phyloP scores from a whole-genome alignment of 2,888 invertebrate genomes.

The Eilema griseolum region DNA sequence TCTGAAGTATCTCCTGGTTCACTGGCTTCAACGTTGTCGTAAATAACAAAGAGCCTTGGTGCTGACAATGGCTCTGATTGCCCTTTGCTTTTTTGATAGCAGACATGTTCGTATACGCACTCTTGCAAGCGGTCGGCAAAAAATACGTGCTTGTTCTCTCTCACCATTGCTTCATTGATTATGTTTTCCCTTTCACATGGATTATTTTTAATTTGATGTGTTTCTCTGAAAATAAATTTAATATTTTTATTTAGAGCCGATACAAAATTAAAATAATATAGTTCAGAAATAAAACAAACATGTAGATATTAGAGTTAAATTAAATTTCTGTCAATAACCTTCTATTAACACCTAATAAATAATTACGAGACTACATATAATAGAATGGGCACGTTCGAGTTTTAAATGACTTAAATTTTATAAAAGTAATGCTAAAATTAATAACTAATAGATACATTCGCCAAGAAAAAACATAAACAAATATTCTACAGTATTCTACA shows the following conservation, averaged over 20 bases:
- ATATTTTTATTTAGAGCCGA: no score
- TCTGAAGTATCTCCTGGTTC: conserved; percentile 88
- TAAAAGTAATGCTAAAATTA: no score
- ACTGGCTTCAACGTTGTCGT: conserved; percentile 91
- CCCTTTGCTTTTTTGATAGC: conserved; percentile 75
- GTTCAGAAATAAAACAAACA: neutral
- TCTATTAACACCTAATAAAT: neutral
- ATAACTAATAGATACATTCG: no score
- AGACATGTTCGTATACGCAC: conserved; percentile 88
- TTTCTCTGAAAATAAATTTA: conserved; percentile 81
- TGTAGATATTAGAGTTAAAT: no score
- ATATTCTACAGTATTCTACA: no score
- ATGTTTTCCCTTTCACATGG: conserved; percentile 80
- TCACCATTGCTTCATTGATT: conserved; percentile 84
- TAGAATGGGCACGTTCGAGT: neutral
- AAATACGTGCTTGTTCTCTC: conserved; percentile 88
- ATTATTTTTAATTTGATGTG: conserved; percentile 80
- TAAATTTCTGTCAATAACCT: neutral
- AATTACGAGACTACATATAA: no score
- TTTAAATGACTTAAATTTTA: no score
- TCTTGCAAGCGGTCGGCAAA: conserved; percentile 91
- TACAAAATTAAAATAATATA: conserved; percentile 2
- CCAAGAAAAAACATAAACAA: no score
- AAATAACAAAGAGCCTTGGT: conserved; percentile 89
- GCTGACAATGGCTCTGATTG: conserved; percentile 87